Conservation (phyloP, 2,113 vertebrate species). For the Megaceryle torquata region DNA sequence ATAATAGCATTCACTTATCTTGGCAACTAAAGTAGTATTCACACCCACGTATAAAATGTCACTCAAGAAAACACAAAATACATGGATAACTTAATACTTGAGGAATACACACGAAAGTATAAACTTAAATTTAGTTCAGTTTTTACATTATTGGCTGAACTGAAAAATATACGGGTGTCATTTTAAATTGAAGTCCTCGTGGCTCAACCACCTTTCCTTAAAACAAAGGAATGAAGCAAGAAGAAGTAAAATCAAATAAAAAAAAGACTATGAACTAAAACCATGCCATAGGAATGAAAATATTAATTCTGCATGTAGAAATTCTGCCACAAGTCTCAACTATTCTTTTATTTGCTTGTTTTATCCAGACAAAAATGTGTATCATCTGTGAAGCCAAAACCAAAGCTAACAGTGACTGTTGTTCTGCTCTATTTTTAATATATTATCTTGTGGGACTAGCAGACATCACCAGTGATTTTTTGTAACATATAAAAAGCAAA, state of each 20-base stretch:
- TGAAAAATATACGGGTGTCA: neutral
- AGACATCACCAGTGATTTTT: neutral
- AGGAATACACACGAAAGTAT: neutral
- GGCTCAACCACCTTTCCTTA: neutral
- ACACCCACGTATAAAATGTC: conserved; percentile 36
- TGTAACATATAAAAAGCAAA: neutral
- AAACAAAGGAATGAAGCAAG: conserved; percentile 1
- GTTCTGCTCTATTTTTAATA: neutral
- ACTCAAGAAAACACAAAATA: neutral
- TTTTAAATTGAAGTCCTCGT: neutral
- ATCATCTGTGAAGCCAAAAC: neutral
- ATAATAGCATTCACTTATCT: neutral
- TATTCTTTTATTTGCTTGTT: neutral
- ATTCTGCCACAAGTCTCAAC: neutral
- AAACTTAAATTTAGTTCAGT: neutral
- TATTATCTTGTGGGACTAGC: neutral
- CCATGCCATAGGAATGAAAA: neutral
- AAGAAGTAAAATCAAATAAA: neutral
- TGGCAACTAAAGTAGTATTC: conserved; percentile 12
- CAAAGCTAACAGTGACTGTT: neutral
- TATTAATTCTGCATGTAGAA: neutral
- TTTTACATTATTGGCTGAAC: neutral
- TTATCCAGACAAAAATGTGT: neutral
- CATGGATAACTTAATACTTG: neutral
- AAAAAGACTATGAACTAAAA: neutral